Evolutionary conservation across 2,113 vertebrate species (phyloP).

Genomic region (Mungos mungo): DNA sequence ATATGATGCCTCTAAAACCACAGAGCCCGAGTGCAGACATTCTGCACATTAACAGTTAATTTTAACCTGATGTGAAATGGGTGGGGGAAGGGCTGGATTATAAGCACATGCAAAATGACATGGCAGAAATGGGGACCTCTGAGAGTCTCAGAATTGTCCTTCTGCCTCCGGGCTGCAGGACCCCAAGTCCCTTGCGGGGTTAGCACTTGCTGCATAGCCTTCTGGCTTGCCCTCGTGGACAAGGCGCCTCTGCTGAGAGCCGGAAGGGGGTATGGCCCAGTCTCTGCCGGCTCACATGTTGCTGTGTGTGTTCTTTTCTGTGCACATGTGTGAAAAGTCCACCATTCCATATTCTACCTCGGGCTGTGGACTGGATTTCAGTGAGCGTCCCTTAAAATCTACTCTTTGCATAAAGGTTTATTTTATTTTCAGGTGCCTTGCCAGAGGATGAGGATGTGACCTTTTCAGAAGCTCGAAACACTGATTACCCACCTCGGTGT

Average conservation of each 20-base stretch:
- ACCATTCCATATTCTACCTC: constrained; percentile 24
- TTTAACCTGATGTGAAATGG: constrained; percentile 24
- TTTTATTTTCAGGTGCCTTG: constrained; percentile 43
- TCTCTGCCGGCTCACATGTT: background rate
- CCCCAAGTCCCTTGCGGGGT: background rate
- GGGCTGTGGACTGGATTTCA: background rate
- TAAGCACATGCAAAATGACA: background rate
- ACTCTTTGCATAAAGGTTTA: constrained; percentile 12
- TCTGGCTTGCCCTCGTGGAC: background rate
- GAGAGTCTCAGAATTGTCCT: background rate
- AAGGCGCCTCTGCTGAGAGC: background rate
- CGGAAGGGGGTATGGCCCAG: background rate
- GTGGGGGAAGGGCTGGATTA: background rate
- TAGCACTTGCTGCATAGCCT: background rate
- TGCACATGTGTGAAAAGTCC: background rate
- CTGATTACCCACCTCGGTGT: constrained; percentile 14
- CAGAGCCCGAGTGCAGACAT: background rate
- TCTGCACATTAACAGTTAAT: background rate
- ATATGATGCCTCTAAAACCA: background rate
- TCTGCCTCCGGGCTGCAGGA: background rate
- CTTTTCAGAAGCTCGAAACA: constrained; percentile 40
- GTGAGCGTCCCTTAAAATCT: constrained; percentile 19
- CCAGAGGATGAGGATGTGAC: constrained; percentile 34
- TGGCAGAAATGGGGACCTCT: background rate
- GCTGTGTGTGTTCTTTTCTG: background rate